phyloP scores from a whole-genome alignment of 92 coral and sea anemone species.

The Desmophyllum pertusum region DNA sequence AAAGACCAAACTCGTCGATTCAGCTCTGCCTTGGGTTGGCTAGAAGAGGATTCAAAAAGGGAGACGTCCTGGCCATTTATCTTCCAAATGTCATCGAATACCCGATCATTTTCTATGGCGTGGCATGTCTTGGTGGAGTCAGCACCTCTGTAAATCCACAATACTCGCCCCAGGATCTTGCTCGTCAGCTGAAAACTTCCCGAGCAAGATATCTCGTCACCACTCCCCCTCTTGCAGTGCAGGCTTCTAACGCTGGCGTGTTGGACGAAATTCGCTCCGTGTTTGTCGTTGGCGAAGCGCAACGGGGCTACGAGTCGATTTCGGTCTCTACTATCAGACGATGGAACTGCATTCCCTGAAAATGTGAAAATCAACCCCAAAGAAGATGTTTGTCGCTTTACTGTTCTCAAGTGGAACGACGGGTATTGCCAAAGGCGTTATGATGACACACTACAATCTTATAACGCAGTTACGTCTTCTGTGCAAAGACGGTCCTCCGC shows the following conservation, averaged over 20 bases:
- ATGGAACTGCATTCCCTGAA: slow-evolving; percentile 66
- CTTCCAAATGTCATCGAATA: slow-evolving; percentile 81
- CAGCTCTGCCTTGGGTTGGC: slow-evolving; percentile 84
- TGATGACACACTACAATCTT: slow-evolving; percentile 84
- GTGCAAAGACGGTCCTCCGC: not conserved
- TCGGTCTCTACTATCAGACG: slow-evolving; percentile 71
- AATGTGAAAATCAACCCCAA: slow-evolving; percentile 65
- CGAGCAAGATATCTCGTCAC: slow-evolving; percentile 75
- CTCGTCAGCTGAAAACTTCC: slow-evolving; percentile 72
- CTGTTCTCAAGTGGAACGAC: slow-evolving; percentile 93
- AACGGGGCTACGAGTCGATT: slow-evolving; percentile 67
- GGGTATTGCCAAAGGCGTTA: slow-evolving; percentile 84
- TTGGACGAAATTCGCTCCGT: slow-evolving; percentile 62
- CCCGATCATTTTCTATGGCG: slow-evolving; percentile 74
- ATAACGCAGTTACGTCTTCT: slow-evolving; percentile 15
- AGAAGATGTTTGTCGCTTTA: slow-evolving; percentile 65
- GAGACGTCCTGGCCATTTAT: slow-evolving; percentile 71
- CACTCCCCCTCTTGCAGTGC: slow-evolving; percentile 66
- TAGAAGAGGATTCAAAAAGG: slow-evolving; percentile 71
- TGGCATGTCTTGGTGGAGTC: slow-evolving; percentile 74
- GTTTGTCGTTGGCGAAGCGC: slow-evolving; percentile 74
- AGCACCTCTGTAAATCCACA: slow-evolving; percentile 70
- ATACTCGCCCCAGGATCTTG: slow-evolving; percentile 70
- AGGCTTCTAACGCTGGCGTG: slow-evolving; percentile 66
- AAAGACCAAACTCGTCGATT: slow-evolving; percentile 54